phyloP scores from a whole-genome alignment of 2,888 invertebrate species.

The Acleris sparsana region DNA sequence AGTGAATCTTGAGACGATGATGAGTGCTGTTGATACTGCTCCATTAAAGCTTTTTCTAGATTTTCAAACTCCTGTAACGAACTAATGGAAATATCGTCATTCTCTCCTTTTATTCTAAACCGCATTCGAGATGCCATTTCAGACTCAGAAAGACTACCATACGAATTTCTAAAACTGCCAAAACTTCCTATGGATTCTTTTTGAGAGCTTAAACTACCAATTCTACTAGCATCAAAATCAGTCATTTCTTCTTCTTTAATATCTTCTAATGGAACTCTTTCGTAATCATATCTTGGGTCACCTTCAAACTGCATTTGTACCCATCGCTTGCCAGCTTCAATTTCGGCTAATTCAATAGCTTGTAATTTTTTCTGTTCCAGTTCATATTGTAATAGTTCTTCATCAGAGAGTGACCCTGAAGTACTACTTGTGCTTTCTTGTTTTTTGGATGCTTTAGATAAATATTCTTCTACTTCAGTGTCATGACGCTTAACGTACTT shows the following conservation, averaged over 20 bases:
- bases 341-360: slow-evolving; percentile 80
- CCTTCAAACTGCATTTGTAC: slow-evolving; percentile 95
- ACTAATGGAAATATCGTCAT: slow-evolving; percentile 95
- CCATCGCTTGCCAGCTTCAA: slow-evolving; percentile 92
- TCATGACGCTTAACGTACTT: slow-evolving; percentile 85
- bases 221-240: slow-evolving; percentile 91
- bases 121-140: slow-evolving; percentile 93
- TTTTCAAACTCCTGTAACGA: slow-evolving; percentile 97
- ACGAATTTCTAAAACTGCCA: slow-evolving; percentile 93
- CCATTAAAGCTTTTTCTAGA: slow-evolving; percentile 92
- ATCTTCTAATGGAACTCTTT: slow-evolving; percentile 93
- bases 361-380: slow-evolving; percentile 85
- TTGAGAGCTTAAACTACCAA: slow-evolving; percentile 90
- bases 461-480: slow-evolving; percentile 87
- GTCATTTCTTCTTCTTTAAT: slow-evolving; percentile 96
- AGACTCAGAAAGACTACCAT: slow-evolving; percentile 96
- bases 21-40: slow-evolving; percentile 88
- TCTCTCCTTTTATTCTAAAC: slow-evolving; percentile 92
- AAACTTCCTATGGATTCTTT: slow-evolving; percentile 91
- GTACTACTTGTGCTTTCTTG: slow-evolving; percentile 83
- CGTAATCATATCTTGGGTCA: slow-evolving; percentile 90
- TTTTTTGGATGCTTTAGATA: slow-evolving; percentile 87
- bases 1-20: slow-evolving; percentile 94
- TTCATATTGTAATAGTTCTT: slow-evolving; percentile 86
- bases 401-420: slow-evolving; percentile 83